phyloP scores from a whole-genome alignment of 2,797 vertebrate species.

The Lithobates sylvaticus region DNA sequence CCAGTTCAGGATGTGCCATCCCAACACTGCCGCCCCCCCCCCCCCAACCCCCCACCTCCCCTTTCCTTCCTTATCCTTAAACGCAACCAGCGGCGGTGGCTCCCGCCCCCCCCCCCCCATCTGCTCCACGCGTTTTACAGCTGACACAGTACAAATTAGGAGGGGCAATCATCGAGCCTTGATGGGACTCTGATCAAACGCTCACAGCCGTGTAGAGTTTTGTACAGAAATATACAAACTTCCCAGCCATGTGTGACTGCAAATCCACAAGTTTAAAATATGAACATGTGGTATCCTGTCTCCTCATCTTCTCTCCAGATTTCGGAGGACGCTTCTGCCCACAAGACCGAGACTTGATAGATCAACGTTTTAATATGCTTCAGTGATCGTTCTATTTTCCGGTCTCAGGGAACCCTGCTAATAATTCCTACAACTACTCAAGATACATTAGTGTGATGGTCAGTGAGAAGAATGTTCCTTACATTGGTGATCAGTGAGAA shows the following conservation, averaged over 20 bases:
- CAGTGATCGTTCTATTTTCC: background rate
- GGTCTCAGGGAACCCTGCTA: no score
- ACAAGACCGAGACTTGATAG: background rate
- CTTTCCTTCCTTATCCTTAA: conserved; percentile 12
- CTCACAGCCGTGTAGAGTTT: conserved; percentile 27
- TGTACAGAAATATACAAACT: conserved; percentile 60
- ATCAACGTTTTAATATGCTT: background rate
- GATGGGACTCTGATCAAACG: conserved; percentile 58
- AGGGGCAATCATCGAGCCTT: conserved; percentile 47
- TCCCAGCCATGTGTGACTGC: conserved; percentile 51
- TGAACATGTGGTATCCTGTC: conserved; percentile 67
- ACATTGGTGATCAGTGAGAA: no score
- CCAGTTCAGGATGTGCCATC: conserved; percentile 31
- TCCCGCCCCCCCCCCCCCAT: background rate
- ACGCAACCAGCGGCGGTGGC: conserved; percentile 4
- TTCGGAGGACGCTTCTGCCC: background rate
- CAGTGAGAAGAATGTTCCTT: no score
- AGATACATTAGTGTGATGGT: no score
- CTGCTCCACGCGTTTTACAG: conserved; percentile 32
- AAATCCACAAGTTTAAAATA: conserved; percentile 58
- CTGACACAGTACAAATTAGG: conserved; percentile 55
- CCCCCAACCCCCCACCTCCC: background rate
- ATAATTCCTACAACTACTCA: no score
- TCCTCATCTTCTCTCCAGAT: conserved; percentile 25
- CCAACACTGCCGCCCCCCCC: background rate